A percentile compares a stretch with the other conserved stretches of the same genome.
Evolutionary conservation across 2,113 vertebrate species (phyloP).

Genomic region (Fulica atra): DNA sequence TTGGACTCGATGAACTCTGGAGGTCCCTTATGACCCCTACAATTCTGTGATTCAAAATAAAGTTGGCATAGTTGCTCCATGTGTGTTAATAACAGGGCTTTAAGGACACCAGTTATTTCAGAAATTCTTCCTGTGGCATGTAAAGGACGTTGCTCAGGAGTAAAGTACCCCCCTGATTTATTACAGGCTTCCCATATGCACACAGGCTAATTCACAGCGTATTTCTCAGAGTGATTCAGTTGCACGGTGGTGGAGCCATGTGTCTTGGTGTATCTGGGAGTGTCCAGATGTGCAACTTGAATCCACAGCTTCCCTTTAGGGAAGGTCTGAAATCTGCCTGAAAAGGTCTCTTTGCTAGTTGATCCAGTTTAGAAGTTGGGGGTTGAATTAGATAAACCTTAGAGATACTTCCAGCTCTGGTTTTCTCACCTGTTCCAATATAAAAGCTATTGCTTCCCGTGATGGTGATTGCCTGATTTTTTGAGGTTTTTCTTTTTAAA

Average conservation of each 20-base stretch:
- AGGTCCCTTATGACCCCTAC: no score
- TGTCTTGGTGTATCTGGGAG: not conserved
- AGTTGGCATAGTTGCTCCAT: not conserved
- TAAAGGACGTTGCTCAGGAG: not conserved
- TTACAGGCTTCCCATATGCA: not conserved
- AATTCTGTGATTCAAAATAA: not conserved
- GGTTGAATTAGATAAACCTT: not conserved
- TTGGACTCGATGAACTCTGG: no score
- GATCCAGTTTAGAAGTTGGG: not conserved
- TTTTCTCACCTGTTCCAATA: not conserved
- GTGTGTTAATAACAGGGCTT: not conserved
- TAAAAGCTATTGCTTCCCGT: not conserved
- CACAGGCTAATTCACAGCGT: not conserved
- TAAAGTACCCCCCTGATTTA: not conserved
- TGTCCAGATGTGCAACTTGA: rapidly evolving
- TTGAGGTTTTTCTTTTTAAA: no score
- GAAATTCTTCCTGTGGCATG: not conserved
- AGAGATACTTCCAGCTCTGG: not conserved
- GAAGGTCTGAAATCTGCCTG: not conserved
- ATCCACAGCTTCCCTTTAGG: not conserved
- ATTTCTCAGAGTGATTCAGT: not conserved
- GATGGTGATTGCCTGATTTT: not conserved
- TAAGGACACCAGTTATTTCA: not conserved
- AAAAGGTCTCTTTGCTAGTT: not conserved
- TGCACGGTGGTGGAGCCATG: not conserved